Evolutionary conservation across 2,888 invertebrate genomes (phyloP).

Genomic region (Ernsta delagoae): DNA sequence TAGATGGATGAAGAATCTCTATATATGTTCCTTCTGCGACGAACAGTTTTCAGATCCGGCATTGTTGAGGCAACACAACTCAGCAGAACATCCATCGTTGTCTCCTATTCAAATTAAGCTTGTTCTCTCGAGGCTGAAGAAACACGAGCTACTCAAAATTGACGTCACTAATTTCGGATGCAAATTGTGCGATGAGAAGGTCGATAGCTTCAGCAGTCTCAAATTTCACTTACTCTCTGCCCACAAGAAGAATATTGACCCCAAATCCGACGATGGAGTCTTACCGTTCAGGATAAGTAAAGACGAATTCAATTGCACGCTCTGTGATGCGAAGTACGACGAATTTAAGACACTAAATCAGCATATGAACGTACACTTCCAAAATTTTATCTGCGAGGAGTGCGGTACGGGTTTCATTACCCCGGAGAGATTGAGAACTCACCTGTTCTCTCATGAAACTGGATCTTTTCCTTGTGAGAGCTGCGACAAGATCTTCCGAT

Average conservation of each 20-base stretch:
- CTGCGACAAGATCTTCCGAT: slow-evolving; percentile 79
- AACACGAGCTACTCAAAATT: slow-evolving; percentile 69
- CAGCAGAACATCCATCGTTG: slow-evolving; percentile 49
- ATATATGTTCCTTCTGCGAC: slow-evolving; percentile 71
- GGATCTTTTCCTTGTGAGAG: slow-evolving; percentile 71
- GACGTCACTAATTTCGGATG: slow-evolving; percentile 68
- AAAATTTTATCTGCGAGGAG: slow-evolving; percentile 75
- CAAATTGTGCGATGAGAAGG: slow-evolving; percentile 59
- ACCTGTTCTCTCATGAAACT: slow-evolving; percentile 68
- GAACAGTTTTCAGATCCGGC: slow-evolving; percentile 62
- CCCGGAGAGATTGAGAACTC: slow-evolving; percentile 66
- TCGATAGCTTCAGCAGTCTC: slow-evolving; percentile 54
- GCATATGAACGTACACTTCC: slow-evolving; percentile 79
- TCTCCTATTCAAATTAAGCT: slow-evolving; percentile 52
- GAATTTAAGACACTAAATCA: slow-evolving; percentile 72
- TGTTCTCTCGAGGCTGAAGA: slow-evolving; percentile 61
- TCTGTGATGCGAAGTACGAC: slow-evolving; percentile 61
- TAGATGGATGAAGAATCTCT: slow-evolving; percentile 71
- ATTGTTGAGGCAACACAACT: slow-evolving; percentile 56
- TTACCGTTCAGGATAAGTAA: slow-evolving; percentile 66
- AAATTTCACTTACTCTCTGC: slow-evolving; percentile 61
- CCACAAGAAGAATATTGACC: slow-evolving; percentile 60
- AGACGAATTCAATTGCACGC: slow-evolving; percentile 60
- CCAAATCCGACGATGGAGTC: slow-evolving; percentile 59
- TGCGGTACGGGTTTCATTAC: slow-evolving; percentile 76